Percentiles rank a stretch among this genome's conserved stretches.
phyloP scores from a whole-genome alignment of 1,140 invertebrate genomes.

The Steinernema khuongi region DNA sequence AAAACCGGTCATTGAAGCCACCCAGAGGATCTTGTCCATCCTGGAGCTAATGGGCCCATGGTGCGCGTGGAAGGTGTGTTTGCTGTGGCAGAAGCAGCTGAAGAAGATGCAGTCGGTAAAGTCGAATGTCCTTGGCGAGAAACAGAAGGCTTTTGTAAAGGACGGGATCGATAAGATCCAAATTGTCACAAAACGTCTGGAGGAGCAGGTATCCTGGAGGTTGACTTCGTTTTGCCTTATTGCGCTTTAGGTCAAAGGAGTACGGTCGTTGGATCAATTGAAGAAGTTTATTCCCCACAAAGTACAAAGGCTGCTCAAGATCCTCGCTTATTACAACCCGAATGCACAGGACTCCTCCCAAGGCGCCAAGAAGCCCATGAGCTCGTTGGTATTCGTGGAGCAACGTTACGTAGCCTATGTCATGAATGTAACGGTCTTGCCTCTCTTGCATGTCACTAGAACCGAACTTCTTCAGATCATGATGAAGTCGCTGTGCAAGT shows the following conservation, averaged over 20 bases:
- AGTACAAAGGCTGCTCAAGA: slow-evolving; percentile 36
- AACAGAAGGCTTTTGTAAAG: slow-evolving; percentile 34
- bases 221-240: neutral
- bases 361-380: slow-evolving; percentile 29
- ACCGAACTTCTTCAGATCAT: slow-evolving; percentile 46
- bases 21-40: slow-evolving; percentile 36
- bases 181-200: slow-evolving; percentile 34
- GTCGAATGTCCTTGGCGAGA: slow-evolving; percentile 25
- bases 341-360: slow-evolving; percentile 25
- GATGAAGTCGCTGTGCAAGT: slow-evolving; percentile 36
- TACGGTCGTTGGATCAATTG: slow-evolving; percentile 15
- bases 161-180: slow-evolving; percentile 36
- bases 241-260: slow-evolving; percentile 25
- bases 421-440: slow-evolving; percentile 40
- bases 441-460: slow-evolving; percentile 23
- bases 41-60: slow-evolving; percentile 44
- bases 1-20: slow-evolving; percentile 35
- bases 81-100: slow-evolving; percentile 44
- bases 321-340: slow-evolving; percentile 34
- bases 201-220: slow-evolving; percentile 36
- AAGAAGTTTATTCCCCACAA: slow-evolving; percentile 16
- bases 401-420: slow-evolving; percentile 49
- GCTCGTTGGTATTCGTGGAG: slow-evolving; percentile 50
- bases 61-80: slow-evolving; percentile 44
- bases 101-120: slow-evolving; percentile 34